Percentiles rank a stretch among this genome's conserved stretches.
Conservation (phyloP, 2,113 vertebrate genomes). For the Thamnophis sirtalis region DNA sequence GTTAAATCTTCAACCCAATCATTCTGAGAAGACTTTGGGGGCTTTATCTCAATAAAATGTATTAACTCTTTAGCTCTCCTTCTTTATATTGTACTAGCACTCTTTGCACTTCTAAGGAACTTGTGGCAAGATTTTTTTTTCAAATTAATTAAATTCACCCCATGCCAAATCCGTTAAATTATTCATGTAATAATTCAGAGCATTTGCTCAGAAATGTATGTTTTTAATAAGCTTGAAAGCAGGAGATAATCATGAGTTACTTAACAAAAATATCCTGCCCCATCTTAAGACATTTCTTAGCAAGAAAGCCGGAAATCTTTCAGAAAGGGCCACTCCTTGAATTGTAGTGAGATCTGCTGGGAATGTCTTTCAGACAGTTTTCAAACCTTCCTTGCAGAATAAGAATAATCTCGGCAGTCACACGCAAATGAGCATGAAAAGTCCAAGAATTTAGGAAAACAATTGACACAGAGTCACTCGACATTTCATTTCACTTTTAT, state of each 20-base stretch:
- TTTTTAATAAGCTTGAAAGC: background rate
- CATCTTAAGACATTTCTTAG: constrained; percentile 10
- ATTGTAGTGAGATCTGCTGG: constrained; percentile 27
- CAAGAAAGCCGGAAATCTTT: constrained; percentile 27
- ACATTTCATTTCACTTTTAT: constrained; percentile 56
- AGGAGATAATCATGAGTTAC: background rate
- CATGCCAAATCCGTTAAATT: background rate
- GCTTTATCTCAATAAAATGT: background rate
- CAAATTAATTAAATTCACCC: background rate
- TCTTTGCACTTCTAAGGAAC: background rate
- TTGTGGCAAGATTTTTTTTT: constrained; percentile 12
- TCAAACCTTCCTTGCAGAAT: constrained; percentile 54
- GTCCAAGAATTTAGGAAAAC: constrained; percentile 48
- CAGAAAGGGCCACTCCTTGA: background rate
- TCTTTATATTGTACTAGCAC: background rate
- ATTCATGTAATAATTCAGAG: background rate
- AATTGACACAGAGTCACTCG: constrained; percentile 54
- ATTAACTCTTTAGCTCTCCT: background rate
- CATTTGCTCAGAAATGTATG: background rate
- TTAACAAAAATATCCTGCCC: background rate
- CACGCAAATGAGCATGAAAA: constrained; percentile 56
- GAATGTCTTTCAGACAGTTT: constrained; percentile 49
- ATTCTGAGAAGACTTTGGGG: background rate
- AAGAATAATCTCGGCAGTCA: constrained; percentile 55
- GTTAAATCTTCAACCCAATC: background rate